These are phyloP conservation scores for Chaenodraco wilsoni DNA, from an alignment of 2,797 vertebrate genomes.

Conservation along the genomic window DNA sequence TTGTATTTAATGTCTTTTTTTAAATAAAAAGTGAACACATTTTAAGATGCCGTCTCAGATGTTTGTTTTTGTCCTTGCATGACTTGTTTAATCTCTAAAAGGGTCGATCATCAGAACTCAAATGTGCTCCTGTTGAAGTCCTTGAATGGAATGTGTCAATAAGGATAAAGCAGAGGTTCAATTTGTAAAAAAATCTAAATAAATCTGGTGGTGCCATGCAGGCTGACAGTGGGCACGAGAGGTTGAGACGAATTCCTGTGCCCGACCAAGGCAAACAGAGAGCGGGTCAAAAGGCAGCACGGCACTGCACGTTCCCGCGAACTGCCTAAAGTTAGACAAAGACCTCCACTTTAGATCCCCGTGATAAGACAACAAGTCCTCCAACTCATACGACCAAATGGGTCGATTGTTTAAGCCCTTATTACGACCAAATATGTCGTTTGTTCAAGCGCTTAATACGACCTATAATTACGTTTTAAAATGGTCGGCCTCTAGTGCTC, in stretches of 20 bases:
- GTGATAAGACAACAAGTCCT: slow-evolving; percentile 67
- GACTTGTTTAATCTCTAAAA: background rate
- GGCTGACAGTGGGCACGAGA: slow-evolving; percentile 79
- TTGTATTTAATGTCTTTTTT: slow-evolving; percentile 90
- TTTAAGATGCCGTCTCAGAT: slow-evolving; percentile 72
- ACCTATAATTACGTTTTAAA: too few relatives aligned
- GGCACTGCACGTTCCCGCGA: slow-evolving; percentile 60
- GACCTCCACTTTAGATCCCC: slow-evolving; percentile 72
- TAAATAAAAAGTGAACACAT: slow-evolving; percentile 85
- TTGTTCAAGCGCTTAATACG: too few relatives aligned
- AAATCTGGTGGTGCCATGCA: slow-evolving; percentile 81
- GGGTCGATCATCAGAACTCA: slow-evolving; percentile 14
- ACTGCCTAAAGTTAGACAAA: slow-evolving; percentile 79
- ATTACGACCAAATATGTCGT: too few relatives aligned
- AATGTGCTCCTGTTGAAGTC: slow-evolving; percentile 43
- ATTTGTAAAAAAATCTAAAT: slow-evolving; percentile 81
- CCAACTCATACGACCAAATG: too few relatives aligned
- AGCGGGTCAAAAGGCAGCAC: slow-evolving; percentile 80
- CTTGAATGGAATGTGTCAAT: slow-evolving; percentile 77
- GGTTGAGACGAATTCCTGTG: slow-evolving; percentile 73
- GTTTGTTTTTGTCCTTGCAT: slow-evolving; percentile 20
- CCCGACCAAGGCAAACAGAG: slow-evolving; percentile 83
- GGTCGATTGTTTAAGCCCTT: too few relatives aligned
- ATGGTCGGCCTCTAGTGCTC: too few relatives aligned
- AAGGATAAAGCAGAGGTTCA: slow-evolving; percentile 77